Percentiles rank a stretch among this genome's conserved stretches.
These are phyloP conservation scores for Conops quadrifasciatus DNA, from an alignment of 2,888 invertebrate genomes.

Conservation along the genomic window DNA sequence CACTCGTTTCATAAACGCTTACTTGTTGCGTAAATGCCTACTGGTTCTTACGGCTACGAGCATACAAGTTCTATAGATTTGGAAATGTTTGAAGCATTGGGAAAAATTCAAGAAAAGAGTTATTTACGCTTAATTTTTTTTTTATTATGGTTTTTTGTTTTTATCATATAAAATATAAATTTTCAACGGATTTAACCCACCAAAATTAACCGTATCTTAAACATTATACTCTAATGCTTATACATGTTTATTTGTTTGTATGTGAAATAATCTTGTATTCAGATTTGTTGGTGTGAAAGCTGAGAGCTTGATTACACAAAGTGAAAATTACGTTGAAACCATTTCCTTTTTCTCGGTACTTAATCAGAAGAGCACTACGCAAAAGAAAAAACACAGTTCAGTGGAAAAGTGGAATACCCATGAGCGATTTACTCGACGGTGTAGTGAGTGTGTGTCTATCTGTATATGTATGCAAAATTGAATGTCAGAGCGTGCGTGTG, in stretches of 20 bases:
- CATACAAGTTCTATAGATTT: too few species aligned
- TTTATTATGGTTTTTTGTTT: too few species aligned
- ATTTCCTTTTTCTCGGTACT: conserved; percentile 55
- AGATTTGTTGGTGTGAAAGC: conserved; percentile 1
- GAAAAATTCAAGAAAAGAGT: too few species aligned
- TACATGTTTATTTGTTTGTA: not conserved
- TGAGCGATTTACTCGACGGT: not conserved
- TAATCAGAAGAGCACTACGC: conserved; percentile 25
- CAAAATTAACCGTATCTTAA: too few species aligned
- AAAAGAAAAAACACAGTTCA: not conserved
- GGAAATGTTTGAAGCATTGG: too few species aligned
- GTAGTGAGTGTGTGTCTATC: not conserved
- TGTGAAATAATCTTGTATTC: not conserved
- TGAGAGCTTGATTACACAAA: conserved; percentile 64
- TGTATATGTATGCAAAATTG: not conserved
- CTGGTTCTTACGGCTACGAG: too few species aligned
- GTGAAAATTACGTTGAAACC: conserved; percentile 63
- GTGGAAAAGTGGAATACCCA: conserved; percentile 10
- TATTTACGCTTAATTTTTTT: too few species aligned
- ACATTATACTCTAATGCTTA: not conserved
- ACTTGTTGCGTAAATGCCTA: too few species aligned
- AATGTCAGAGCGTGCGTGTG: not conserved
- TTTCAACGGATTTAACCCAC: too few species aligned
- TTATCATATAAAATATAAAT: too few species aligned
- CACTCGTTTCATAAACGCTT: too few species aligned